Evolutionary conservation across 2,888 invertebrate genomes (phyloP).

Genomic region (Epinotia brunnichana): DNA sequence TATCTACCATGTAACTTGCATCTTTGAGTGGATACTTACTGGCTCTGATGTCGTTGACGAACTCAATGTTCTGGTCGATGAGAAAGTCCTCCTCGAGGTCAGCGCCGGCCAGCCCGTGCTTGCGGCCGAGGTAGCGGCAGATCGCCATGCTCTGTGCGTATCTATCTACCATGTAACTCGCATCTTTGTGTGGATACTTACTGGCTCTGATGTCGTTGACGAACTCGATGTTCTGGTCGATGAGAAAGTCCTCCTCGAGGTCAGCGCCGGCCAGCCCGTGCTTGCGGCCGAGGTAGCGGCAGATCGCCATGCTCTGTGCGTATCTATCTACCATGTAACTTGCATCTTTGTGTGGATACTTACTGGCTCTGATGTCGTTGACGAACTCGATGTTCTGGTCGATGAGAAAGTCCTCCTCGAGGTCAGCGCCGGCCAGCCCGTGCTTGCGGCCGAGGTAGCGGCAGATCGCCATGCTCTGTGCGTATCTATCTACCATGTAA

Average conservation of each 20-base stretch:
- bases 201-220: conserved; percentile 84
- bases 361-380: conserved; percentile 84
- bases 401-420: conserved; percentile 85
- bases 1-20: too few species aligned
- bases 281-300: conserved; percentile 85
- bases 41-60: conserved; percentile 83
- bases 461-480: too few species aligned
- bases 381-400: conserved; percentile 85
- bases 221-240: conserved; percentile 85
- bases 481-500: too few species aligned
- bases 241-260: conserved; percentile 84
- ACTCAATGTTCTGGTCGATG: conserved; percentile 86
- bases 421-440: conserved; percentile 80
- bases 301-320: conserved; percentile 84
- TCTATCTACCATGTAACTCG: too few species aligned
- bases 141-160: conserved; percentile 85
- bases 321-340: too few species aligned
- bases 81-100: conserved; percentile 84
- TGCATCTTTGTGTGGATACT: too few species aligned
- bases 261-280: conserved; percentile 82
- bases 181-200: conserved; percentile 76
- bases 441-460: too few species aligned
- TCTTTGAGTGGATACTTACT: conserved; percentile 82
- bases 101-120: conserved; percentile 82
- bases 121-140: conserved; percentile 85